A percentile compares a stretch with the other conserved stretches of the same genome.
Conservation (phyloP, 2,888 invertebrate species). For the Drosophila anomalipes region DNA sequence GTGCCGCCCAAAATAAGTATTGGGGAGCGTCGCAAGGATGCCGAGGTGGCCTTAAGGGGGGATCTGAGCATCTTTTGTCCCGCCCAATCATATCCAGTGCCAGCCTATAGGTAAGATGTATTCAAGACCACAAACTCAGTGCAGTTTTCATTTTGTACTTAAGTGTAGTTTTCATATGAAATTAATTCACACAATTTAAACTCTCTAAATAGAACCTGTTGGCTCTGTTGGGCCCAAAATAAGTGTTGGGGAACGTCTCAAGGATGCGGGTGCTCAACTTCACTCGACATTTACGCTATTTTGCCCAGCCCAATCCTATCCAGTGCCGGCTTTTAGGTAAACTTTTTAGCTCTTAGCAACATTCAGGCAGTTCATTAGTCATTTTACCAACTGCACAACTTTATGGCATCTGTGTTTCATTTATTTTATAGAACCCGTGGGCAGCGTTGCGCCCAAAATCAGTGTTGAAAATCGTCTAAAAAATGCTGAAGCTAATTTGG, state of each 20-base stretch:
- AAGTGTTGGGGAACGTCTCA: constrained; percentile 88
- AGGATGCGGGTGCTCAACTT: constrained; percentile 86
- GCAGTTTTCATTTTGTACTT: constrained; percentile 47
- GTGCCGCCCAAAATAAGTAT: constrained; percentile 86
- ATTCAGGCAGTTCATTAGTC: constrained; percentile 56
- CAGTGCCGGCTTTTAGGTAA: constrained; percentile 90
- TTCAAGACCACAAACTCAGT: not conserved
- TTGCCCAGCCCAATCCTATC: constrained; percentile 92
- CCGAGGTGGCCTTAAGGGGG: constrained; percentile 80
- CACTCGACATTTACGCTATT: constrained; percentile 88
- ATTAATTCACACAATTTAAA: not conserved
- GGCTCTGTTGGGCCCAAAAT: constrained; percentile 88
- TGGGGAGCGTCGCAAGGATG: constrained; percentile 88
- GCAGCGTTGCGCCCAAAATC: constrained; percentile 86
- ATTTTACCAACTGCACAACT: not conserved
- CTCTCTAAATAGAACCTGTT: constrained; percentile 85
- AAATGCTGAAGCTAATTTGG: constrained; percentile 85
- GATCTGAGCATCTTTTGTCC: constrained; percentile 90
- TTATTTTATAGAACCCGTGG: constrained; percentile 86
- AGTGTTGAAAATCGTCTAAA: constrained; percentile 87
- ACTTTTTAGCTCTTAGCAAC: not conserved
- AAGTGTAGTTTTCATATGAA: not conserved
- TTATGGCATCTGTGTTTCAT: not conserved
- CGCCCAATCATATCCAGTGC: constrained; percentile 91
- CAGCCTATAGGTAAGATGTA: constrained; percentile 88